Evolutionary conservation across 2,888 invertebrate genomes (phyloP).

Genomic region (Tinea trinotella): DNA sequence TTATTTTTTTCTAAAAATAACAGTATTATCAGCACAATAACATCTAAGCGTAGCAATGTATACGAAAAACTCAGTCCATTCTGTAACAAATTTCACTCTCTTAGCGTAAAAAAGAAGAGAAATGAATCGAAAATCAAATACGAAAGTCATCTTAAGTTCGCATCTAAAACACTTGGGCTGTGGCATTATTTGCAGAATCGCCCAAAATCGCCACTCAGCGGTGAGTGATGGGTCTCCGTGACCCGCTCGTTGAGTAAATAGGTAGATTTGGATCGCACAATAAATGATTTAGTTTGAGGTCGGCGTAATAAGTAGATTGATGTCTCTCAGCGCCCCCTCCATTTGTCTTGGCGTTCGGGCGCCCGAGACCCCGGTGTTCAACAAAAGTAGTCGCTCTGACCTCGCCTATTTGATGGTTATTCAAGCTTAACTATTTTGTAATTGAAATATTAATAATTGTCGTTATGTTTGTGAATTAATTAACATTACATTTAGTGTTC

Average conservation of each 20-base stretch:
- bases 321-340: conserved; percentile 39
- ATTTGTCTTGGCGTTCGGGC: neutral
- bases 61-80: no score
- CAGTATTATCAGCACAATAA: no score
- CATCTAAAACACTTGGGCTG: conserved; percentile 17
- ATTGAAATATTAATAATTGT: conserved; percentile 19
- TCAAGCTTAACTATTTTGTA: neutral
- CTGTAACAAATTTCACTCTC: no score
- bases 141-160: conserved; percentile 9
- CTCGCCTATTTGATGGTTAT: conserved; percentile 11
- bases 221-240: conserved; percentile 44
- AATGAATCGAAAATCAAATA: conserved; percentile 5
- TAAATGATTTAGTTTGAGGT: conserved; percentile 63
- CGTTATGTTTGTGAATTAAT: conserved; percentile 14
- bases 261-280: conserved; percentile 56
- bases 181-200: conserved; percentile 15
- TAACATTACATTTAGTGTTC: no score
- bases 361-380: neutral
- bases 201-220: conserved; percentile 29
- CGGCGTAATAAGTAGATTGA: conserved; percentile 64
- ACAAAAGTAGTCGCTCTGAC: conserved; percentile 11
- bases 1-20: no score
- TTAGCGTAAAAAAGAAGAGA: conserved; percentile 13
- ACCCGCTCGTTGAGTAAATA: conserved; percentile 58
- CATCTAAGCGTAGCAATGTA: no score